Base-by-base conservation (phyloP, 2,113 vertebrate genomes). In the Machaerirhynchus nigripectus region DNA sequence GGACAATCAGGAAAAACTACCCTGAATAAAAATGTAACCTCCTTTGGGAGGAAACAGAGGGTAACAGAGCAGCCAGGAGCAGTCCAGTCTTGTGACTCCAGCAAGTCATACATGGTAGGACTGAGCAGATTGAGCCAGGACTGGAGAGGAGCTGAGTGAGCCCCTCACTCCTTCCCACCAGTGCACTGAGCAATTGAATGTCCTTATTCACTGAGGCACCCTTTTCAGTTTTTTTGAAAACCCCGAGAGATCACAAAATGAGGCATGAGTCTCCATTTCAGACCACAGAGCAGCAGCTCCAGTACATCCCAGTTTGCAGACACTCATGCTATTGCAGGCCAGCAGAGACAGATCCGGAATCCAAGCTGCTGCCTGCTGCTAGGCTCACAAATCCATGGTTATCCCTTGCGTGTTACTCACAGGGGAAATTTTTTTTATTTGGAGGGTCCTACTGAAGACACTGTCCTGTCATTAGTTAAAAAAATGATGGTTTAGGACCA, bases 101-200 rank as follows among this genome's bases (percentile, higher is more conserved):
- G 24, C 8, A 28, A 44, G 70, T 59, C 1, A 1, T 17, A 14
- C n/a, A 27, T 3, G 3, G 26, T 15, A 15, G 40, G 52, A 39
- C 6, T 18, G 78, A 53, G 15, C 42, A 78, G 42, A 53, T 2
- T 2, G 47, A 63, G 37, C 5, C 22, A 21, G 31, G 39, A 39
- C 31, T 1, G 13, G 55, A 52, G 49, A 42, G 47, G 26, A 49
- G 59, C 15, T 53, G 42, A 8, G 40, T 3, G 39, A 77, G 24
- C n/a, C 22, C 49, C 13, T 6, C 11, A 5, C 40, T 22, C 7
- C 2, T 65, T 40, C 49, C 37, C 26, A 26, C 15, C 18, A 2
- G 11, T 1, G 33, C 30, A 2, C 1, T 8, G 11, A 27, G 31
- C 39, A 46, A 3, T 1, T 11, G 13, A 15, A 59, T 35, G 44